phyloP scores from a whole-genome alignment of 2,113 vertebrate species.

The Hylia prasina region DNA sequence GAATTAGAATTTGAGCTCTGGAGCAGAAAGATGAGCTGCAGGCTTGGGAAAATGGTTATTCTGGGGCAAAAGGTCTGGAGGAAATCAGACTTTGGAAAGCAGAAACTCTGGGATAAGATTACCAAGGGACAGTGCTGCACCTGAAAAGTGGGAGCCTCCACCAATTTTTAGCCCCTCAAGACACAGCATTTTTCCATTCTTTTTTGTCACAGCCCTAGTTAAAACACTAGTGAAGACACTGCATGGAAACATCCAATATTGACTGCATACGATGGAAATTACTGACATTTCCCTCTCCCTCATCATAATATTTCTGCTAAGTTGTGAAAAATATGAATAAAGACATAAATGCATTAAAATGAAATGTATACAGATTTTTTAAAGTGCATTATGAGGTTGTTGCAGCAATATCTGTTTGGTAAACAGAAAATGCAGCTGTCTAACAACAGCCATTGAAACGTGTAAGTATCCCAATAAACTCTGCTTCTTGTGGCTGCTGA shows the following conservation, averaged over 20 bases:
- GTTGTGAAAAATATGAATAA: neutral
- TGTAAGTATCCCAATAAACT: conserved; percentile 50
- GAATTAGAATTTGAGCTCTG: neutral
- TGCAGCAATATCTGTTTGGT: conserved; percentile 12
- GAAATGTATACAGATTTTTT: neutral
- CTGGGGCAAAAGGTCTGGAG: neutral
- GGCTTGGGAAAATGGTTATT: neutral
- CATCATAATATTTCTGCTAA: neutral
- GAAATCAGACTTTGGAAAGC: neutral
- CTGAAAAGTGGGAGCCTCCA: neutral
- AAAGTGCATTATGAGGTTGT: neutral
- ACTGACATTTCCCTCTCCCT: neutral
- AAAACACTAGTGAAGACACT: neutral
- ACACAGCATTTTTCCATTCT: neutral
- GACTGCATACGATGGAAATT: neutral
- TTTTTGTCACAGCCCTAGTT: neutral
- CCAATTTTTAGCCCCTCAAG: neutral
- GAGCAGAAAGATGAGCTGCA: neutral
- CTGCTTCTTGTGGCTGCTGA: conserved; percentile 15
- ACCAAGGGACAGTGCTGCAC: neutral
- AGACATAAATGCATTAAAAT: conserved; percentile 11
- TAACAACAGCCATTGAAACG: conserved; percentile 39
- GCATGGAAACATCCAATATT: neutral
- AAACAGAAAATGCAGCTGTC: conserved; percentile 55
- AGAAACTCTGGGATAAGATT: neutral